Evolutionary conservation across 2,888 invertebrate species (phyloP).

Genomic region (Yponomeuta sedellus): DNA sequence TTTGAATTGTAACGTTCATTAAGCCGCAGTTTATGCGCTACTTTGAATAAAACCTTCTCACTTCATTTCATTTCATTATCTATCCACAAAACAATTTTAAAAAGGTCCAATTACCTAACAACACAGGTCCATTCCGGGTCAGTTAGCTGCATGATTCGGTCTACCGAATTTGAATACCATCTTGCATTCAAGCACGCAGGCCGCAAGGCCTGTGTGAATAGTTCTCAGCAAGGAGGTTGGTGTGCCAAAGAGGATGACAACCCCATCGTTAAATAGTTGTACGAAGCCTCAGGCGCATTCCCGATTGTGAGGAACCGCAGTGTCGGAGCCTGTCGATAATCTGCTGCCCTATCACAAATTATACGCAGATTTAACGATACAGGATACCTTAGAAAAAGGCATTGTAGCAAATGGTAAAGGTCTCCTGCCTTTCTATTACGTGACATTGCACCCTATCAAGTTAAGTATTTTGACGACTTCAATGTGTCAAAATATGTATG

Average conservation of each 20-base stretch:
- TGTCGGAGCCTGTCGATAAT: not conserved
- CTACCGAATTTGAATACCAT: not conserved
- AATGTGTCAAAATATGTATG: too few species aligned
- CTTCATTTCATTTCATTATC: too few species aligned
- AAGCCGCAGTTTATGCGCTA: too few species aligned
- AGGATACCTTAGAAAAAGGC: not conserved
- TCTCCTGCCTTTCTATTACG: too few species aligned
- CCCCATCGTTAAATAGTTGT: not conserved
- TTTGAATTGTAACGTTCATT: too few species aligned
- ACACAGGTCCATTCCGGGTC: too few species aligned
- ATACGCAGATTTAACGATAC: not conserved
- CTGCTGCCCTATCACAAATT: not conserved
- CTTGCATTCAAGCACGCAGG: not conserved
- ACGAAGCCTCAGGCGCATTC: conserved; percentile 6
- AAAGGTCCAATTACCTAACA: too few species aligned
- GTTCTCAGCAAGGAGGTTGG: not conserved
- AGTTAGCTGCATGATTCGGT: not conserved
- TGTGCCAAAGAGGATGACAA: not conserved
- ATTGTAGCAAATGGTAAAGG: too few species aligned
- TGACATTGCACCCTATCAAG: too few species aligned
- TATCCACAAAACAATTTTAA: too few species aligned
- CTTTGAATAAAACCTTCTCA: too few species aligned
- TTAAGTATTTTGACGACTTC: too few species aligned
- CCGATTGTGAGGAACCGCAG: not conserved
- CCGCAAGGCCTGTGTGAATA: not conserved